A percentile compares a stretch with the other conserved stretches of the same genome.
phyloP scores from a whole-genome alignment of 2,113 vertebrate species.

The Oxyruncus cristatus region DNA sequence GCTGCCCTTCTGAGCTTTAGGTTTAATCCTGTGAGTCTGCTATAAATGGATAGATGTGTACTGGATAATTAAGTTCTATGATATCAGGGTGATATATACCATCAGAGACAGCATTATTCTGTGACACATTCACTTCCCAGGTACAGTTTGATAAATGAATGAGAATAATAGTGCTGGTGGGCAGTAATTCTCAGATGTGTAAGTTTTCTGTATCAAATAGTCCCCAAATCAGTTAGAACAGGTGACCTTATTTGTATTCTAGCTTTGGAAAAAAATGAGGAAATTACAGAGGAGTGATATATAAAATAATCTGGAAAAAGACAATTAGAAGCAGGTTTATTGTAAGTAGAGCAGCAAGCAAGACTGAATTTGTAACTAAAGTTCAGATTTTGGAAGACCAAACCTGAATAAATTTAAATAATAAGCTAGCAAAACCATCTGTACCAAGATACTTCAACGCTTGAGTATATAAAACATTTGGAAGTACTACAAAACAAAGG shows the following conservation, averaged over 20 bases:
- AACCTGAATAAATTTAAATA: neutral
- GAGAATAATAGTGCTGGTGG: neutral
- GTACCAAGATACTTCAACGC: neutral
- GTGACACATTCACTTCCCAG: neutral
- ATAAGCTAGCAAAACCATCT: neutral
- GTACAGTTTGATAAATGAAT: neutral
- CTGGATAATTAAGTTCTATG: neutral
- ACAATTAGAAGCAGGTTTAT: neutral
- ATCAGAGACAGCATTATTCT: neutral
- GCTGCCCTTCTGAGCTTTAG: fast-evolving
- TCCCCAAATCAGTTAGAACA: neutral
- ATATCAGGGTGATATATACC: neutral
- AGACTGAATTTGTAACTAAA: neutral
- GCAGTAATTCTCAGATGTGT: neutral
- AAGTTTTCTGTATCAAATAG: neutral
- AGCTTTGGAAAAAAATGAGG: neutral
- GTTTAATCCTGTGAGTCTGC: neutral
- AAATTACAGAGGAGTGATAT: neutral
- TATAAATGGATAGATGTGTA: neutral
- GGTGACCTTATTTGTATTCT: neutral
- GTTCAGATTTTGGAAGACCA: neutral
- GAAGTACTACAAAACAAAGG: neutral
- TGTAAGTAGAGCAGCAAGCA: neutral
- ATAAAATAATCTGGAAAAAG: neutral
- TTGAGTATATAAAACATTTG: neutral